Evolutionary conservation across 2,113 vertebrate species (phyloP), one percentile per base, ranked within the genome.

Genomic region (Scytalopus superciliaris): DNA sequence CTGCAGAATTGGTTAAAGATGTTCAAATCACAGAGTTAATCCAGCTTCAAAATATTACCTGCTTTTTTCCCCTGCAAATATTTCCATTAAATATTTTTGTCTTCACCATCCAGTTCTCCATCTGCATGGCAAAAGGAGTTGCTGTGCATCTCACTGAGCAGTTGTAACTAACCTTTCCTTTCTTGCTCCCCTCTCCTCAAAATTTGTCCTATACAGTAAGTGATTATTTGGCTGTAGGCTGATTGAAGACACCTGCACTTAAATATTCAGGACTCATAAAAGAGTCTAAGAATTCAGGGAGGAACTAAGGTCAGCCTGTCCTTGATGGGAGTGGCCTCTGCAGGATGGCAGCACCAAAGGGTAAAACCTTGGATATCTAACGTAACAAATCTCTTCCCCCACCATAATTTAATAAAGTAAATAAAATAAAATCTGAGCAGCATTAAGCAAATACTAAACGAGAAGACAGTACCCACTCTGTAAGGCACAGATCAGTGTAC

Each of bases 221-320:
- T 42, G 21, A 95, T 86, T 90, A 89, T 62, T 55, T 94, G 83
- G 47, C 63, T 95, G 89, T 82, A 92, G 94, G 55, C 3, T 81
- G 50, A 91, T 57, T 47, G 12, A 89, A 94, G 91, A 87, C 31
- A 49, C 45, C 33, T 74, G 42, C 62, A 84, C 55, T 60, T 82
- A 49, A 45, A 55, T 72, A 89, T 27, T 83, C 64, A 84, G 42
- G 64, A 24, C 30, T 57, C 73, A 39, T 74, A 59, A 21, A 69
- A 90, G 22, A 96, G 60, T 39, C 40, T 81, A 90, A 74, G 73
- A 92, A 91, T 86, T 93, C 78, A 92, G 80, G 14, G 40, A 68
- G 60, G 40, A 85, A 64, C 40, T 69, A 83, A 33, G 0, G 8
- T n/a, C 81, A 37, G 22, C 52, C 78, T 91, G 62, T 90, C 87